Conservation (phyloP, 2,888 invertebrate species). For the Drosophila emarginata region DNA sequence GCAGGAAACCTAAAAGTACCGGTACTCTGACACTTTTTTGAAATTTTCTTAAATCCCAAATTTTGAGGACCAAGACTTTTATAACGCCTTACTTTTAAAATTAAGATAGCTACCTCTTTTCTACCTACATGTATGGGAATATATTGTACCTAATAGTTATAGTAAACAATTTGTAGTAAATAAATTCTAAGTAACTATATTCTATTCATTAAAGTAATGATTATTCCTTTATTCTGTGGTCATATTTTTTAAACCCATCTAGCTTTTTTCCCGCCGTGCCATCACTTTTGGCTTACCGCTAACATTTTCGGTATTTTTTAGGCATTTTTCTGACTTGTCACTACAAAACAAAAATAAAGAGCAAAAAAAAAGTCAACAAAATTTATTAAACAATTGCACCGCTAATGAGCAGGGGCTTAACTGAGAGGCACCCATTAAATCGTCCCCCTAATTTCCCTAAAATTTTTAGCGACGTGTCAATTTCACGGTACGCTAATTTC, state of each 20-base stretch:
- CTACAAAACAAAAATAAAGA: not conserved
- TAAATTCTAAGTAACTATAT: too few species aligned
- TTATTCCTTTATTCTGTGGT: too few species aligned
- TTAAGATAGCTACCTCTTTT: too few species aligned
- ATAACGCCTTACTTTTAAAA: too few species aligned
- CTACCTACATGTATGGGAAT: too few species aligned
- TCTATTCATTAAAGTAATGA: too few species aligned
- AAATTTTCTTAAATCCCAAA: not conserved
- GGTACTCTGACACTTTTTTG: not conserved
- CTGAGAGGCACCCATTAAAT: not conserved
- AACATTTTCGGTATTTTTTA: not conserved
- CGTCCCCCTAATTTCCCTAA: not conserved
- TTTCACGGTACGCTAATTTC: slow-evolving; percentile 15
- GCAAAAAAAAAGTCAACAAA: not conserved
- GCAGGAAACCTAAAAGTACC: not conserved
- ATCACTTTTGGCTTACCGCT: not conserved
- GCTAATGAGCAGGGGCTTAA: not conserved
- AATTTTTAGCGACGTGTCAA: slow-evolving; percentile 3
- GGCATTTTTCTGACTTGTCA: not conserved
- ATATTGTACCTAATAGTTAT: too few species aligned
- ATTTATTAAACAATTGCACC: not conserved
- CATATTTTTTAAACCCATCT: not conserved
- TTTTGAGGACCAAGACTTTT: too few species aligned
- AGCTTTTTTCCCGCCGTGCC: not conserved
- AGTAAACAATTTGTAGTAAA: too few species aligned